Base-by-base conservation (phyloP, 30 jellyfish, hydroid and myxozoan species). In the Chironex yamaguchii region DNA sequence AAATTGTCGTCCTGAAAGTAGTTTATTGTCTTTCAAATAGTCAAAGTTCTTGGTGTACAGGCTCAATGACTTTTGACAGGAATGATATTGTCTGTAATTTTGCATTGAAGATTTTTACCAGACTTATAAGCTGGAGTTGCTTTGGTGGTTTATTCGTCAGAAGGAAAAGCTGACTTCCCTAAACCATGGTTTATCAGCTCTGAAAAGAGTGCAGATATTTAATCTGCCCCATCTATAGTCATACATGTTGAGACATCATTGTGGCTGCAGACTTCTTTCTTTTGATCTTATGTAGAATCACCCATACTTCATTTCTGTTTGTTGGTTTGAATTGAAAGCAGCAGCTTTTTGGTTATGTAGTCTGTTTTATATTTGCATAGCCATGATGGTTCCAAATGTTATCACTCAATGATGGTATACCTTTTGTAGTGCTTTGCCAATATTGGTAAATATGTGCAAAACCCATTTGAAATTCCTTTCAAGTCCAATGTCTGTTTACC, bases 181-280 rank as follows among this genome's bases (percentile, higher is more conserved):
- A 70, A 21, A 35, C 84, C 36, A 70, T 34, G 84, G 71, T 32
- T 70, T 32, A 70, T 34, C 84, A 70, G 3, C 35, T 32, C 84
- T 35, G 84, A 70, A 32, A 34, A 48, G 71, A 49, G 71, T 70
- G 84, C 84, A 70, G 71, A 33, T 70, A 70, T 70, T 34, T 73
- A 53, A 73, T 73, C 86, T 73, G 86, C 86, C 86, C 76, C 76
- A 76, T 76, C 89, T 29, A 76, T 30, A 51, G 62, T 29, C 89
- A 76, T 51, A 32, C 89, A 76, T 76, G 79, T 76, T 26, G 89
- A 78, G 66, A 76, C 33, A 49, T 76, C 66, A 51, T 62, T 82
- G 71, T 79, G 82, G 50, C 72, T 64, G 81, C 48, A 73, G 71
- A 62, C 36, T 32, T 36, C 52, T 30, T 79, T 35, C 82, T 79